phyloP scores from a whole-genome alignment of 2,888 invertebrate species.

The Athalia circularis region DNA sequence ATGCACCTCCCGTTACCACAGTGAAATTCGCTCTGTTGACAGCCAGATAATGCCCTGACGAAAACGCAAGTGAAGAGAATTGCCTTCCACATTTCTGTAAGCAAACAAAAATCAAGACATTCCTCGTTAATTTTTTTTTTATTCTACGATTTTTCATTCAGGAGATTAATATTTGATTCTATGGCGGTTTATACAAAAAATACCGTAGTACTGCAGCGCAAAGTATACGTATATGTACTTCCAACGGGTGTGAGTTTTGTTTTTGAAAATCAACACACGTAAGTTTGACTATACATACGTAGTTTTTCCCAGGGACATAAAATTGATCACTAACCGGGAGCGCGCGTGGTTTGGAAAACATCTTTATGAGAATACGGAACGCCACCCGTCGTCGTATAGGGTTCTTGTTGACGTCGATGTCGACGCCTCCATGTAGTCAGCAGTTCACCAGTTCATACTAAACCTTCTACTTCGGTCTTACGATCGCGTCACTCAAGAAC shows the following conservation, averaged over 20 bases:
- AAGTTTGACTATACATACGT: not conserved
- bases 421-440: conserved; percentile 30
- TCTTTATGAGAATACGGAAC: conserved; percentile 11
- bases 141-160: no score
- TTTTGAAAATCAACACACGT: conserved; percentile 9
- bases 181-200: no score
- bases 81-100: conserved; percentile 33
- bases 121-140: no score
- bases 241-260: conserved; percentile 12
- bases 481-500: conserved; percentile 9
- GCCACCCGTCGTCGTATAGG: not conserved
- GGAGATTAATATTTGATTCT: no score
- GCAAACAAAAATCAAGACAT: not conserved
- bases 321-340: conserved; percentile 6
- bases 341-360: conserved; percentile 6
- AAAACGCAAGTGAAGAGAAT: conserved; percentile 9
- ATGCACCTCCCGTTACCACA: conserved; percentile 79
- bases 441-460: conserved; percentile 13
- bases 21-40: conserved; percentile 77
- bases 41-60: conserved; percentile 58
- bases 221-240: not conserved
- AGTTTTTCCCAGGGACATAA: conserved; percentile 17
- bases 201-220: not conserved
- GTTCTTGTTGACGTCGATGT: conserved; percentile 34
- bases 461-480: conserved; percentile 7